Conservation (phyloP, 2,797 vertebrate species). For the Limnodromus scolopaceus region DNA sequence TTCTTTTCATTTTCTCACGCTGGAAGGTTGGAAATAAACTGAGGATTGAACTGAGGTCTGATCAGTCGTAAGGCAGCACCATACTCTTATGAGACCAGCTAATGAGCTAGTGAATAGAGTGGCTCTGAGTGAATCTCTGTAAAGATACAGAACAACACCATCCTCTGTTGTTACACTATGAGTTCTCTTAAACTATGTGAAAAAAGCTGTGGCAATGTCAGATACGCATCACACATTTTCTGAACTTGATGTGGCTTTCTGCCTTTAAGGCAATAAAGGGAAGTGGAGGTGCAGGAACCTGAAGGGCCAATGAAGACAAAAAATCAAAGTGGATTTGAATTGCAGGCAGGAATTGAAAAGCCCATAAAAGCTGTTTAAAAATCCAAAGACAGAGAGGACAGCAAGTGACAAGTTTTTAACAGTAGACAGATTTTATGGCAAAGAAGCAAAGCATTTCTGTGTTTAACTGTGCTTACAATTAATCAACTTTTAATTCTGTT, state of each 20-base stretch:
- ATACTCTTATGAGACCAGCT: not conserved
- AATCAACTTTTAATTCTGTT: constrained; percentile 73
- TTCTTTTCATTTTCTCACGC: not conserved
- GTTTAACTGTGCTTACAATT: constrained; percentile 68
- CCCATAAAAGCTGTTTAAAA: not conserved
- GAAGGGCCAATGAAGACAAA: not conserved
- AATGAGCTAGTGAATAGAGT: not conserved
- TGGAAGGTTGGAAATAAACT: not conserved
- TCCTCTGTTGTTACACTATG: not conserved
- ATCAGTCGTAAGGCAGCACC: not conserved
- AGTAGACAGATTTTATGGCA: constrained; percentile 48
- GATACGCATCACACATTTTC: not conserved
- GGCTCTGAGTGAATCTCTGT: not conserved
- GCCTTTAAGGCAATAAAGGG: not conserved
- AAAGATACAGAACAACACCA: not conserved
- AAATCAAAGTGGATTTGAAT: not conserved
- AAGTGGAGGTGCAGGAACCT: not conserved
- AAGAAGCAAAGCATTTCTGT: constrained; percentile 29
- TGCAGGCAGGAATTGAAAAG: not conserved
- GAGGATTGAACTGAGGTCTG: not conserved
- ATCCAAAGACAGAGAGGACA: not conserved
- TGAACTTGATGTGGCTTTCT: not conserved
- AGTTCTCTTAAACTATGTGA: not conserved
- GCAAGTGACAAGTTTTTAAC: constrained; percentile 15
- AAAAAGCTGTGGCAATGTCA: not conserved